A percentile compares a stretch with the other conserved stretches of the same genome.
Evolutionary conservation across 2,888 invertebrate genomes (phyloP).

Genomic region (Lochmaea capreae): DNA sequence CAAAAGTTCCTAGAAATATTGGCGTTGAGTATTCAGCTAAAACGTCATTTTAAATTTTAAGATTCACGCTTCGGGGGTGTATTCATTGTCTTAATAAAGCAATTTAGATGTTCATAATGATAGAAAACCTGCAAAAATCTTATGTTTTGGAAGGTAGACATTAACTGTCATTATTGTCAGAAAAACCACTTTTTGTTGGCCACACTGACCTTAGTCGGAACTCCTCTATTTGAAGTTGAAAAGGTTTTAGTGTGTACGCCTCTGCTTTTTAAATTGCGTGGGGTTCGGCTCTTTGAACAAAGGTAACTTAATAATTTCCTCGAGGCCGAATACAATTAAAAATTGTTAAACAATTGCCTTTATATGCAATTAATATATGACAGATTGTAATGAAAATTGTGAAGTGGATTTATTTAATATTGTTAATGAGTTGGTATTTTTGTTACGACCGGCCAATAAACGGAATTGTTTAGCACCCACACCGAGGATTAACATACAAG

Average conservation of each 20-base stretch:
- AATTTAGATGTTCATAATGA: too few species aligned
- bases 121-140: too few species aligned
- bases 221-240: too few species aligned
- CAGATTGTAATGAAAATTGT: slow-evolving; percentile 40
- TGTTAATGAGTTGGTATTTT: slow-evolving; percentile 34
- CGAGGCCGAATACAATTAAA: slow-evolving; percentile 36
- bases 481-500: slow-evolving; percentile 25
- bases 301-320: slow-evolving; percentile 36
- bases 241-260: background rate
- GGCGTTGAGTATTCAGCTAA: too few species aligned
- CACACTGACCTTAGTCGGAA: too few species aligned
- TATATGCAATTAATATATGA: slow-evolving; percentile 40
- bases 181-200: too few species aligned
- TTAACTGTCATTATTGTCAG: too few species aligned
- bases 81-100: too few species aligned
- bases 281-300: slow-evolving; percentile 33
- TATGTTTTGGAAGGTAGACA: too few species aligned
- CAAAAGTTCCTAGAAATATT: too few species aligned
- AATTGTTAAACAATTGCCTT: slow-evolving; percentile 41
- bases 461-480: slow-evolving; percentile 36
- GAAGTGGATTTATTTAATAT: slow-evolving; percentile 43
- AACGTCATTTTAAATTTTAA: too few species aligned
- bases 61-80: too few species aligned
- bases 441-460: slow-evolving; percentile 28
- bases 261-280: slow-evolving; percentile 25